Percentiles rank a stretch among this genome's conserved stretches.
phyloP scores from a whole-genome alignment of 2,113 vertebrate genomes.

The Thamnophis sirtalis region DNA sequence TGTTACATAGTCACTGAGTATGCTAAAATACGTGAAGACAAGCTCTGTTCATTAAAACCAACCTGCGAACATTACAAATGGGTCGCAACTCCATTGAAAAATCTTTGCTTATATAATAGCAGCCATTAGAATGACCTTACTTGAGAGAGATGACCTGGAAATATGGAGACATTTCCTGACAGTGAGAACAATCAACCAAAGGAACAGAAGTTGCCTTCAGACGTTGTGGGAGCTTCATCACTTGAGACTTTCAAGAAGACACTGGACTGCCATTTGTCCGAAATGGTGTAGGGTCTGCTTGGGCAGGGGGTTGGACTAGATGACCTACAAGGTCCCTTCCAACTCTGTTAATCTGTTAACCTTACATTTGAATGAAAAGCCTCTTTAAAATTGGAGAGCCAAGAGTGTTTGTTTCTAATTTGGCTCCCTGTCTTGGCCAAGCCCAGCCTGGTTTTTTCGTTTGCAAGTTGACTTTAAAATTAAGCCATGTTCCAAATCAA shows the following conservation, averaged over 20 bases:
- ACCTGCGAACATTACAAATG: not conserved
- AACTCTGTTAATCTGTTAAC: no score
- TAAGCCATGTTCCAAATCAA: constrained; percentile 25
- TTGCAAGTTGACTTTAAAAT: constrained; percentile 34
- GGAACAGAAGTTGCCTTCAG: no score
- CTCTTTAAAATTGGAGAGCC: not conserved
- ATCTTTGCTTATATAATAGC: not conserved
- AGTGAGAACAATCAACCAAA: no score
- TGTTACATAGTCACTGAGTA: not conserved
- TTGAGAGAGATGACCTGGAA: not conserved
- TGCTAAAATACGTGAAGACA: not conserved
- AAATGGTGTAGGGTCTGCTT: no score
- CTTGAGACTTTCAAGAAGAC: no score
- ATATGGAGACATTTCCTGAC: no score
- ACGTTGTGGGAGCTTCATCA: no score
- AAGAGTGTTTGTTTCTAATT: not conserved
- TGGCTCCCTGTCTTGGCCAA: not conserved
- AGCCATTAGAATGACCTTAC: fast-evolving
- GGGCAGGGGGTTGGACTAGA: no score
- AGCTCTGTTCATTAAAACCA: not conserved
- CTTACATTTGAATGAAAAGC: not conserved
- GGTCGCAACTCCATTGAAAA: not conserved
- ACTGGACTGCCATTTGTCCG: no score
- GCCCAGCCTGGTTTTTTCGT: not conserved
- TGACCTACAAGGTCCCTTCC: no score